These are phyloP conservation scores for Zophobas atratus DNA, from an alignment of 1,140 invertebrate species.

Conservation along the genomic window DNA sequence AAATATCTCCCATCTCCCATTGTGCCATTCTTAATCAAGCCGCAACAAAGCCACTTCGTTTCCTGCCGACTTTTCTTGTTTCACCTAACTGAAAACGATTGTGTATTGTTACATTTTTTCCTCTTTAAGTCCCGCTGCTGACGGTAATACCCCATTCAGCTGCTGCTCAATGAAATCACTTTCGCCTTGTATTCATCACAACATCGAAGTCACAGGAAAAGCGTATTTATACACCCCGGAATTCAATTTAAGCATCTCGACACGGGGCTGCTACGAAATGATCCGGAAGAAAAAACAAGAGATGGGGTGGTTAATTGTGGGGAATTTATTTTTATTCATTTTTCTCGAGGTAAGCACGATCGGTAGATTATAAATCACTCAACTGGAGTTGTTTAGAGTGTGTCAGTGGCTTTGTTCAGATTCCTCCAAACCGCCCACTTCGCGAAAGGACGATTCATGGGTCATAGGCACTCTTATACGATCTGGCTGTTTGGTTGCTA, in stretches of 20 bases:
- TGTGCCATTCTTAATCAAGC: too few relatives aligned
- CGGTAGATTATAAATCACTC: constrained; percentile 5
- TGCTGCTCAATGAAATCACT: constrained; percentile 64
- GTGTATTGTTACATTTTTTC: constrained; percentile 8
- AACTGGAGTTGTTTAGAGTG: constrained; percentile 49
- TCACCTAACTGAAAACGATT: not conserved
- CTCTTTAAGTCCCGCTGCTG: constrained; percentile 6
- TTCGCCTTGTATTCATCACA: constrained; percentile 66
- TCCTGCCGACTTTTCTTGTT: too few relatives aligned
- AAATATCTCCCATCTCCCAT: too few relatives aligned
- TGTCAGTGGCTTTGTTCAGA: constrained; percentile 52
- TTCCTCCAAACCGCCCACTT: constrained; percentile 62
- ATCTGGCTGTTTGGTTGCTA: constrained; percentile 60
- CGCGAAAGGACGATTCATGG: constrained; percentile 52
- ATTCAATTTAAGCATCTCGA: constrained; percentile 64
- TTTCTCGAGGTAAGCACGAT: constrained; percentile 54
- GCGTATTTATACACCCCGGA: constrained; percentile 62
- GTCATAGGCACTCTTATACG: constrained; percentile 54
- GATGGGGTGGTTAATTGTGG: constrained; percentile 60
- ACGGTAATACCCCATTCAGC: constrained; percentile 63
- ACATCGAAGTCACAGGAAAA: constrained; percentile 59
- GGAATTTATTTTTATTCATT: constrained; percentile 56
- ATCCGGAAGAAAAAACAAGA: constrained; percentile 57
- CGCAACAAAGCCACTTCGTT: too few relatives aligned
- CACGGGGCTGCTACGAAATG: constrained; percentile 60